These are phyloP conservation scores for Acronicta psi DNA, from an alignment of 2,888 invertebrate species.

Conservation along the genomic window DNA sequence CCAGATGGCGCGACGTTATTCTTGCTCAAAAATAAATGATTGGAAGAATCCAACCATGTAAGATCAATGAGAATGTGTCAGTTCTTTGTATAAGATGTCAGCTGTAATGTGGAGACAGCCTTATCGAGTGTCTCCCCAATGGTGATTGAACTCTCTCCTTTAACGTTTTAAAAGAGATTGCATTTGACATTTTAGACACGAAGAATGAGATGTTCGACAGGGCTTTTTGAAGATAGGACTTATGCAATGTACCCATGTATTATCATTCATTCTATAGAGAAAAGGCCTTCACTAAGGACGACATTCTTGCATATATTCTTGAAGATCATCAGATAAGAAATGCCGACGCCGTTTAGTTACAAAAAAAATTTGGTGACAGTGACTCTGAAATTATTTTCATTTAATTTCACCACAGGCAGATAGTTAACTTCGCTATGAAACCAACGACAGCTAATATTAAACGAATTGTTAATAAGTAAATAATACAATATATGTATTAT, in stretches of 20 bases:
- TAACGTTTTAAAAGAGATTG: constrained; percentile 29
- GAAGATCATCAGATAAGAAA: too few relatives aligned
- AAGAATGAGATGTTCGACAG: constrained; percentile 9
- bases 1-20: constrained; percentile 5
- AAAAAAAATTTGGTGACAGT: too few relatives aligned
- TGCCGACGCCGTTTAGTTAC: too few relatives aligned
- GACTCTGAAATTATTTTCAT: too few relatives aligned
- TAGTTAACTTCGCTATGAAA: too few relatives aligned
- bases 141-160: constrained; percentile 30
- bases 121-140: constrained; percentile 33
- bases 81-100: constrained; percentile 11
- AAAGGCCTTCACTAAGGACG: neutral
- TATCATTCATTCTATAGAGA: neutral
- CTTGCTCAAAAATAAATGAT: constrained; percentile 3
- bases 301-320: too few relatives aligned
- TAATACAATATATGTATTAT: too few relatives aligned
- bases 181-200: constrained; percentile 31
- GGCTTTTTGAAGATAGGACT: neutral
- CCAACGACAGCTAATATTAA: too few relatives aligned
- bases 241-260: neutral
- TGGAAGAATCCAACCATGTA: constrained; percentile 4
- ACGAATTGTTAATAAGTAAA: too few relatives aligned
- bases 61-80: constrained; percentile 12
- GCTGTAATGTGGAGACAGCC: constrained; percentile 15
- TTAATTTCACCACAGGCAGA: too few relatives aligned